Base-by-base conservation (phyloP, 2,113 vertebrate species). In the Chascanopsetta lugubris region DNA sequence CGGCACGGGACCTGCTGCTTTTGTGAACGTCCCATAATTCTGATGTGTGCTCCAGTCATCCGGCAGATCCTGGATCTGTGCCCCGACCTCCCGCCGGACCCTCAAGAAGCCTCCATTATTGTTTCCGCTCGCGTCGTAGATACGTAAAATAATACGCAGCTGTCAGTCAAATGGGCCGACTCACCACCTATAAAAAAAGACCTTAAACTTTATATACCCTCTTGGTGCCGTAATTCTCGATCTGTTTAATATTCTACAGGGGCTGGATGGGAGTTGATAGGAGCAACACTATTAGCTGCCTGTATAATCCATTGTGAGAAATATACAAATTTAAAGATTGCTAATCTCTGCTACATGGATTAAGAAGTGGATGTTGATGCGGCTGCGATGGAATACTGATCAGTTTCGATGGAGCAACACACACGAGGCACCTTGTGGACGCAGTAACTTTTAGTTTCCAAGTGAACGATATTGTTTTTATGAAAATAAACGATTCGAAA, bases 401-500 rank as follows among this genome's bases (percentile, higher is more conserved):
- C 11, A 26, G 5, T 54, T n/a, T 3, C 1, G 15, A 49, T 50
- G 42, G 25, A 15, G 11, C 22, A 25, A 36, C 8, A 60, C 8
- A 54, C 27, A 47, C 2, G 5, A 7, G 56, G 34, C 34, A 40
- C 32, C 42, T 7, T 30, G 27, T 21, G 15, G 20, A 11, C n/a
- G 38, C 4, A 13, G 7, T 38, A 38, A 15, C 34, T 6, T 38
- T 38, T 15, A 2, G 15, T 36, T n/a, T n/a, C n/a, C n/a, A n/a
- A 34, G 32, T 13, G 34, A 17, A 38, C 12, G 5, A 38, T 0
- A 38, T 0, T 15, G 12, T 34, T 34, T 32, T 67, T n/a, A 53
- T 42, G 29, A 59, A 71, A 72, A 76, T 63, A 79, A 76, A 67
- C 62, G 53, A 25, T 65, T 69, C 46, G 65, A 74, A 18, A 77